Conservation (phyloP, 37 sponge, comb jelly and placozoan genomes). For the Haliclona indistincta region DNA sequence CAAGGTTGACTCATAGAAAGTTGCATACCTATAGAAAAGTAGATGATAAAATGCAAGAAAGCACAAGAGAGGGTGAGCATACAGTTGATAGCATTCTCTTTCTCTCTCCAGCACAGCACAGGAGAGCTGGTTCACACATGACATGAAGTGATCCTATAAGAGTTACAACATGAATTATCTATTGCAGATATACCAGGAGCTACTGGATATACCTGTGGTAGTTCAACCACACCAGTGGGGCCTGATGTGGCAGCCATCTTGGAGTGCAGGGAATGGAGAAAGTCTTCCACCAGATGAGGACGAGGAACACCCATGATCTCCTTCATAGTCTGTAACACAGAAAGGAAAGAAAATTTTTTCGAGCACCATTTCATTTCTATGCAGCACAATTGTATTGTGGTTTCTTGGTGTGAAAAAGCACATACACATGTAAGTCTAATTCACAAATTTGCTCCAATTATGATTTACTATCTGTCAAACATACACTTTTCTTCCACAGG, state of each 20-base stretch:
- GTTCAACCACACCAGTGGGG: constrained; percentile 8
- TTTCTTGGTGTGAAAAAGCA: not conserved
- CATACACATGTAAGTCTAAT: not conserved
- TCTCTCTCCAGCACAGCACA: constrained; percentile 62
- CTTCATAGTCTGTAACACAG: constrained; percentile 26
- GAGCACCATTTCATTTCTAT: not conserved
- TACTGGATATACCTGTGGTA: constrained; percentile 9
- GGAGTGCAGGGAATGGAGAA: constrained; percentile 6
- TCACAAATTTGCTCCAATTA: not conserved
- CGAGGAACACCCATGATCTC: constrained; percentile 50
- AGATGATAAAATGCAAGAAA: not conserved
- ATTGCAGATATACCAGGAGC: not conserved
- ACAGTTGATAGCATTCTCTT: constrained; percentile 71
- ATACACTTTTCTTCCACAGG: constrained; percentile 72
- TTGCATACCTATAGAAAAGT: constrained; percentile 55
- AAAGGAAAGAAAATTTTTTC: not conserved
- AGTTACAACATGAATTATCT: not conserved
- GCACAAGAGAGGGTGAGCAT: not conserved
- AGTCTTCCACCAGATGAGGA: constrained; percentile 57
- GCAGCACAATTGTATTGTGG: not conserved
- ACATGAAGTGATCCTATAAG: constrained; percentile 3
- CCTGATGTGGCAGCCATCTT: constrained; percentile 14
- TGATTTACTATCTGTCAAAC: not conserved
- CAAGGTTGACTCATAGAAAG: constrained; percentile 63
- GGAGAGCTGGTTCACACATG: constrained; percentile 24